Evolutionary conservation across 2,797 vertebrate genomes (phyloP).

Genomic region (Rhyacichthys aspro): DNA sequence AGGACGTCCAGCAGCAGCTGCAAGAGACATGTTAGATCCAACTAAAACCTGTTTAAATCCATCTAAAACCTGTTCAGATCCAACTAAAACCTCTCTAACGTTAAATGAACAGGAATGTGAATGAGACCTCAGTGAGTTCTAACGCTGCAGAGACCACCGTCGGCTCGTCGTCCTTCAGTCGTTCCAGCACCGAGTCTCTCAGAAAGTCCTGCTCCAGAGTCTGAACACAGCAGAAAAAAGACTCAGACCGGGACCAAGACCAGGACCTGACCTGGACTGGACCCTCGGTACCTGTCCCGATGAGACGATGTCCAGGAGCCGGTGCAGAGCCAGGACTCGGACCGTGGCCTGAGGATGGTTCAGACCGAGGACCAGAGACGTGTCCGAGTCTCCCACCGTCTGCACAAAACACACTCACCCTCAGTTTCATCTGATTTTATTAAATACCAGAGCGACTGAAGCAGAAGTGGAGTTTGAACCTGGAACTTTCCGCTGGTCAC

Average conservation of each 20-base stretch:
- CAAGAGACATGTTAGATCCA: background rate
- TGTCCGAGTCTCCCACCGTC: constrained; percentile 88
- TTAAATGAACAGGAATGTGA: too few species aligned
- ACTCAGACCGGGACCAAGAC: background rate
- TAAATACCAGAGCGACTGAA: too few species aligned
- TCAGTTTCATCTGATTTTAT: too few species aligned
- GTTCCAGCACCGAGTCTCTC: constrained; percentile 83
- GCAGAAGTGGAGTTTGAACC: constrained; percentile 67
- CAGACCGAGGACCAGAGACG: constrained; percentile 91
- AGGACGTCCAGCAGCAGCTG: constrained; percentile 79
- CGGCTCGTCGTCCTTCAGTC: constrained; percentile 86
- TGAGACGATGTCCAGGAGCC: constrained; percentile 81
- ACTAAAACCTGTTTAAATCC: background rate
- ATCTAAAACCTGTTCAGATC: background rate
- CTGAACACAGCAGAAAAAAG: constrained; percentile 27
- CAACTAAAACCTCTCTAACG: constrained; percentile 30
- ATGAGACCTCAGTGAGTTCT: constrained; percentile 81
- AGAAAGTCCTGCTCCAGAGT: constrained; percentile 87
- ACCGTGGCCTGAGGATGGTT: constrained; percentile 90
- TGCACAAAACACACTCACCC: too few species aligned
- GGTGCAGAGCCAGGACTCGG: constrained; percentile 85
- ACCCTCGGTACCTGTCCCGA: constrained; percentile 84
- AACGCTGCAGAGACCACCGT: constrained; percentile 86
- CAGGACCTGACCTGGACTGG: too few species aligned
- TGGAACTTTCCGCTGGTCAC: constrained; percentile 90